These are phyloP conservation scores for Drosophila setifemur DNA, from an alignment of 1,140 invertebrate species.

Conservation along the genomic window DNA sequence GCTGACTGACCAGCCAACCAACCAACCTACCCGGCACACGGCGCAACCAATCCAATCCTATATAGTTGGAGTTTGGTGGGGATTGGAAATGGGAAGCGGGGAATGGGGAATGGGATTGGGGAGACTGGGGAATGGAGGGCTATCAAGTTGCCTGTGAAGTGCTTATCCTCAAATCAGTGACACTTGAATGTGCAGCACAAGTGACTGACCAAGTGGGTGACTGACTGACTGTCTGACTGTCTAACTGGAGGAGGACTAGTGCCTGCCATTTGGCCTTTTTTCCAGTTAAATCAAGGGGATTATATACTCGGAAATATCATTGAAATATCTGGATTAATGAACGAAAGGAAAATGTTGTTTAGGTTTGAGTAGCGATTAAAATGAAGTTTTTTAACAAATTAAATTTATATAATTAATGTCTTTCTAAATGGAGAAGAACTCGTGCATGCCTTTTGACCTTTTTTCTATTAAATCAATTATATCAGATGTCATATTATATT, in stretches of 20 bases:
- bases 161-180: slow-evolving; percentile 80
- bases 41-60: slow-evolving; percentile 20
- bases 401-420: too few relatives aligned
- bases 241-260: neutral
- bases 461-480: too few relatives aligned
- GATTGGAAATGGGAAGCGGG: neutral
- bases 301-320: too few relatives aligned
- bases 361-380: too few relatives aligned
- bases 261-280: neutral
- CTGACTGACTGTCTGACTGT: slow-evolving; percentile 32
- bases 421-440: too few relatives aligned
- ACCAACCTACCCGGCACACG: slow-evolving; percentile 15
- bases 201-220: slow-evolving; percentile 74
- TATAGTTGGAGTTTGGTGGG: neutral
- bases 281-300: neutral
- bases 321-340: too few relatives aligned
- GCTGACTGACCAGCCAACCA: slow-evolving; percentile 51
- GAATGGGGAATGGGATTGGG: neutral
- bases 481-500: too few relatives aligned
- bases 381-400: too few relatives aligned
- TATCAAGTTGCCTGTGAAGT: slow-evolving; percentile 80
- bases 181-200: slow-evolving; percentile 79
- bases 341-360: too few relatives aligned
- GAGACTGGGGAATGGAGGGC: slow-evolving; percentile 27
- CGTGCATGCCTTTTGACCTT: too few relatives aligned